phyloP scores from a whole-genome alignment of 2,113 vertebrate species.

The Odobenus rosmarus region DNA sequence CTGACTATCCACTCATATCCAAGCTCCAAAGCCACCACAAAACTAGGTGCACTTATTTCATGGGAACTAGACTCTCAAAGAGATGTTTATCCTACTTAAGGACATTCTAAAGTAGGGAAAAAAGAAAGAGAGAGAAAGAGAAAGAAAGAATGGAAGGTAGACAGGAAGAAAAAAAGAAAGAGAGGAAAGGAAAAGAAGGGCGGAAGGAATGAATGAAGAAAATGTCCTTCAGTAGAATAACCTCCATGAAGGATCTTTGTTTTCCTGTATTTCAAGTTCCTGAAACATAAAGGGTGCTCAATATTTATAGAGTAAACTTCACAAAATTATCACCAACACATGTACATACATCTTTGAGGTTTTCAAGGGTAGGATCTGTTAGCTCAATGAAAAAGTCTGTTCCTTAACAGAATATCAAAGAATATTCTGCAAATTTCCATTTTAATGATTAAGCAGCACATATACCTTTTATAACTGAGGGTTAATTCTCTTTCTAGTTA shows the following conservation, averaged over 20 bases:
- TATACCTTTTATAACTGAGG: background rate
- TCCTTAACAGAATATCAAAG: background rate
- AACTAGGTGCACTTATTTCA: background rate
- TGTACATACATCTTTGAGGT: background rate
- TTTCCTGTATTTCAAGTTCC: background rate
- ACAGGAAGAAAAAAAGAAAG: background rate
- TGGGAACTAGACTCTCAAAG: background rate
- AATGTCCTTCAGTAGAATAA: background rate
- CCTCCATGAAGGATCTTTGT: background rate
- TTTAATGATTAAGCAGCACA: background rate
- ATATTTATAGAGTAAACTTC: background rate
- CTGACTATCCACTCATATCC: background rate
- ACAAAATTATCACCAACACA: background rate
- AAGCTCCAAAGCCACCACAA: background rate
- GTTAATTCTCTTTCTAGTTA: constrained; percentile 2
- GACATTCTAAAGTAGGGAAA: background rate
- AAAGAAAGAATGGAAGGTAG: rapidly evolving
- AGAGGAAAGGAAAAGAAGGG: rapidly evolving
- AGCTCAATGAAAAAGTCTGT: background rate
- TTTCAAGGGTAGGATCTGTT: background rate
- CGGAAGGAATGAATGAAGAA: background rate
- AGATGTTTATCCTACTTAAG: background rate
- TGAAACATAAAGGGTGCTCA: background rate
- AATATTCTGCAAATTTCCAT: background rate
- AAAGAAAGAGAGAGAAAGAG: too few relatives aligned